Conservation (phyloP, 1,140 invertebrate species). For the Catajapyx aquilonaris region DNA sequence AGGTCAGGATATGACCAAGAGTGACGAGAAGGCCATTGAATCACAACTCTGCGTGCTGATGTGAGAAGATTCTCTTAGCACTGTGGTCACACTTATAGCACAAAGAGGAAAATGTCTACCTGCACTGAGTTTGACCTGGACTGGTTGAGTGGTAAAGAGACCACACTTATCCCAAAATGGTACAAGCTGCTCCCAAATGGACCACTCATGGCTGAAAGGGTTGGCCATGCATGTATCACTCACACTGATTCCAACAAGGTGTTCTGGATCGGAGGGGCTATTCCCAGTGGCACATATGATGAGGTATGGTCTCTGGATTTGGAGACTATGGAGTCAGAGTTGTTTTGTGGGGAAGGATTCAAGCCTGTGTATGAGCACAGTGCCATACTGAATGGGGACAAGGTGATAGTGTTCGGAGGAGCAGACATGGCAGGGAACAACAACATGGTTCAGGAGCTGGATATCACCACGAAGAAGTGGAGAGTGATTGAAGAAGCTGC, state of each 20-base stretch:
- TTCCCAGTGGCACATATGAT: conserved; percentile 18
- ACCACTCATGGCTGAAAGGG: neutral
- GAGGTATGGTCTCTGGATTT: conserved; percentile 20
- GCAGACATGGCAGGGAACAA: conserved; percentile 20
- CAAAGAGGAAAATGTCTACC: too few species aligned
- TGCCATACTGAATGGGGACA: conserved; percentile 15
- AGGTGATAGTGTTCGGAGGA: conserved; percentile 21
- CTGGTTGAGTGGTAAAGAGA: conserved; percentile 3
- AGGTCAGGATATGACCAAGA: conserved; percentile 9
- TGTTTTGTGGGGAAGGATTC: conserved; percentile 14
- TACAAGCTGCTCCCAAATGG: neutral
- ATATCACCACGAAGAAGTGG: conserved; percentile 16
- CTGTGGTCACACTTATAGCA: too few species aligned
- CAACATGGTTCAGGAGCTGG: conserved; percentile 20
- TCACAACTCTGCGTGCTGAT: conserved; percentile 15
- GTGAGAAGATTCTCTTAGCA: conserved; percentile 10
- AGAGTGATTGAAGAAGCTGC: conserved; percentile 8
- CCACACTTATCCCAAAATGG: neutral
- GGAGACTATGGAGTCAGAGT: conserved; percentile 18
- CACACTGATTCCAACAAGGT: conserved; percentile 9
- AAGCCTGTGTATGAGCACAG: conserved; percentile 17
- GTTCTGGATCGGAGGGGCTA: conserved; percentile 21
- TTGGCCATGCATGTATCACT: neutral
- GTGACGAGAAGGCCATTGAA: conserved; percentile 14
- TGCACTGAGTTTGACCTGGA: too few species aligned